A percentile compares a stretch with the other conserved stretches of the same genome.
Evolutionary conservation across 2,113 vertebrate species (phyloP).

Genomic region (Mirounga angustirostris): DNA sequence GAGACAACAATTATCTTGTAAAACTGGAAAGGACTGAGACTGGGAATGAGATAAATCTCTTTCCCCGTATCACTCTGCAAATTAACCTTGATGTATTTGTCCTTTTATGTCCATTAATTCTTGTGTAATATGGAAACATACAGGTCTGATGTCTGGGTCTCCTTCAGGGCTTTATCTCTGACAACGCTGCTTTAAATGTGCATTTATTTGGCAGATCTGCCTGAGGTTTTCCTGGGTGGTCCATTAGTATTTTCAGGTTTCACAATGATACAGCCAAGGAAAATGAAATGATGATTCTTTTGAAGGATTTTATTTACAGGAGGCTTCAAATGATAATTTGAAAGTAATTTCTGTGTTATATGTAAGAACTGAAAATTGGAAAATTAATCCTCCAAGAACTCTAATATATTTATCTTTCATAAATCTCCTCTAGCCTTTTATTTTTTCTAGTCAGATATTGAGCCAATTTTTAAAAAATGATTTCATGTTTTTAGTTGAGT

Average conservation of each 20-base stretch:
- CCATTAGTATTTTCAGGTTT: not conserved
- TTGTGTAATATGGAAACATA: not conserved
- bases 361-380: not conserved
- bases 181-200: not conserved
- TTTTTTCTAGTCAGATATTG: slow-evolving; percentile 29
- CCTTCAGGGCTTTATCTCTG: not conserved
- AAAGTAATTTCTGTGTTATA: not conserved
- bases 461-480: not conserved
- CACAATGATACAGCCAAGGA: not conserved
- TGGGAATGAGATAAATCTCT: not conserved
- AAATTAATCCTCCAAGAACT: not conserved
- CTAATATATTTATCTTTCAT: not conserved
- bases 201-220: not conserved
- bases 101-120: not conserved
- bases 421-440: not conserved
- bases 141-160: not conserved
- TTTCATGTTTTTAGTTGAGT: not conserved
- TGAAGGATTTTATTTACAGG: not conserved
- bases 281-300: not conserved
- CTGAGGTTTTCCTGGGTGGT: not conserved
- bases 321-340: not conserved
- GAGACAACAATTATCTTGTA: too few relatives aligned
- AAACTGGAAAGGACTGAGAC: not conserved
- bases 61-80: not conserved
- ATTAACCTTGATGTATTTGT: not conserved